Conservation (phyloP, 1,140 invertebrate species). For the Bombus breviceps region DNA sequence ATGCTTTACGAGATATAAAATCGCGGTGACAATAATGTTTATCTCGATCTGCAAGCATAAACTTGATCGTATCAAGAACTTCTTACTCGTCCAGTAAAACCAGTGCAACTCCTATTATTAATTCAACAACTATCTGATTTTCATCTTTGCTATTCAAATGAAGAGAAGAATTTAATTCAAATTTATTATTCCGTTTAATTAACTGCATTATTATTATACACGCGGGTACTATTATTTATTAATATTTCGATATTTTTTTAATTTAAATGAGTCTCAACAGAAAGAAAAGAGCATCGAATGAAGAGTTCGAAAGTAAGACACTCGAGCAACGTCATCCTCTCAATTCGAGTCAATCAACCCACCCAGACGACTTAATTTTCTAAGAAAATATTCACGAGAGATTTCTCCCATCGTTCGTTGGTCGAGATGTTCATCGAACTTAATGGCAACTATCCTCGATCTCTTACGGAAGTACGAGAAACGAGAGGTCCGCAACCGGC, state of each 20-base stretch:
- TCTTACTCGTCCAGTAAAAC: neutral
- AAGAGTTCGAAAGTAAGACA: constrained; percentile 26
- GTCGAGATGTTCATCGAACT: constrained; percentile 23
- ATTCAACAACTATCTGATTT: neutral
- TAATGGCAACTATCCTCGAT: constrained; percentile 13
- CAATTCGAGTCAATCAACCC: constrained; percentile 4
- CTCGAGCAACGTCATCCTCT: constrained; percentile 12
- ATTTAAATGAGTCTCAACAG: neutral
- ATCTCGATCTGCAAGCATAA: neutral
- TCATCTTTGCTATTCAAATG: neutral
- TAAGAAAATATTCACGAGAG: constrained; percentile 16
- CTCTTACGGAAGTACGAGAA: neutral
- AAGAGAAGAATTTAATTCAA: neutral
- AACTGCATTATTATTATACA: neutral
- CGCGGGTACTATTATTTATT: neutral
- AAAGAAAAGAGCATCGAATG: neutral
- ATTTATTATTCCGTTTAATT: neutral
- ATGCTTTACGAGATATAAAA: neutral
- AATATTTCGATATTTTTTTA: neutral
- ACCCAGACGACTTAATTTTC: constrained; percentile 6
- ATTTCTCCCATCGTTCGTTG: neutral
- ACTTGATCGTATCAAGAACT: too few relatives aligned
- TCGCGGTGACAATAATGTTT: neutral
- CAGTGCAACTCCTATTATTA: too few relatives aligned
- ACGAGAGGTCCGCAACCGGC: neutral